Evolutionary conservation across 30 jellyfish, hydroid and myxozoan genomes (phyloP).

Genomic region (Pseudorhiza aurosa): DNA sequence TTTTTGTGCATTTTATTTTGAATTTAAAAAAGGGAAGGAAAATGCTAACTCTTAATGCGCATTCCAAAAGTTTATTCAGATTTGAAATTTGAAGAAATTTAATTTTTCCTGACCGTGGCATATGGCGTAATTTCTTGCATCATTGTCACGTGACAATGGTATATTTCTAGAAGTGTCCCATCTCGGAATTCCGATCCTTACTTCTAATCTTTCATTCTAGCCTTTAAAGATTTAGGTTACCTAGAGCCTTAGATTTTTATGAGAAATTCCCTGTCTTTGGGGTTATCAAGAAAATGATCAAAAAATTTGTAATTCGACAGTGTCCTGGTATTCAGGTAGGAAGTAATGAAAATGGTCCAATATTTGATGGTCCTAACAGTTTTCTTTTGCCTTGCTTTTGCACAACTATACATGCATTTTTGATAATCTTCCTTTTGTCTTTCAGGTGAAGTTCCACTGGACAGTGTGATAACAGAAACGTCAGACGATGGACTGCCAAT

Average conservation of each 20-base stretch:
- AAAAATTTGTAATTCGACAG: too few relatives aligned
- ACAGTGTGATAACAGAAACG: slow-evolving; percentile 84
- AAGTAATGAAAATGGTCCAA: too few relatives aligned
- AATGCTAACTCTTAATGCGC: neutral
- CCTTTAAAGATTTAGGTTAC: neutral
- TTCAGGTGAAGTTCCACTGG: slow-evolving; percentile 92
- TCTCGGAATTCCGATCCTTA: neutral
- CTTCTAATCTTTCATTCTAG: neutral
- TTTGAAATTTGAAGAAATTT: neutral
- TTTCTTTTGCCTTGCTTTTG: too few relatives aligned
- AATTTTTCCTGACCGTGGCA: neutral
- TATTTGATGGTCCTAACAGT: too few relatives aligned
- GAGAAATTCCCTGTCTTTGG: neutral
- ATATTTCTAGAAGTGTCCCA: neutral
- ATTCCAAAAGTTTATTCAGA: too few relatives aligned
- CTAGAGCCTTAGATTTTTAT: too few relatives aligned
- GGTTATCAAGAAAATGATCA: too few relatives aligned
- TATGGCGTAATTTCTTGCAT: neutral
- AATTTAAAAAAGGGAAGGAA: too few relatives aligned
- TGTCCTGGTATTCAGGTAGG: too few relatives aligned
- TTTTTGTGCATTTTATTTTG: neutral
- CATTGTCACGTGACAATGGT: neutral
- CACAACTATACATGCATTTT: too few relatives aligned
- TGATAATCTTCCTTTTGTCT: neutral
- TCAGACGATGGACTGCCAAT: slow-evolving; percentile 94